Evolutionary conservation across 2,113 vertebrate genomes (phyloP).

Genomic region (Sander lucioperca): DNA sequence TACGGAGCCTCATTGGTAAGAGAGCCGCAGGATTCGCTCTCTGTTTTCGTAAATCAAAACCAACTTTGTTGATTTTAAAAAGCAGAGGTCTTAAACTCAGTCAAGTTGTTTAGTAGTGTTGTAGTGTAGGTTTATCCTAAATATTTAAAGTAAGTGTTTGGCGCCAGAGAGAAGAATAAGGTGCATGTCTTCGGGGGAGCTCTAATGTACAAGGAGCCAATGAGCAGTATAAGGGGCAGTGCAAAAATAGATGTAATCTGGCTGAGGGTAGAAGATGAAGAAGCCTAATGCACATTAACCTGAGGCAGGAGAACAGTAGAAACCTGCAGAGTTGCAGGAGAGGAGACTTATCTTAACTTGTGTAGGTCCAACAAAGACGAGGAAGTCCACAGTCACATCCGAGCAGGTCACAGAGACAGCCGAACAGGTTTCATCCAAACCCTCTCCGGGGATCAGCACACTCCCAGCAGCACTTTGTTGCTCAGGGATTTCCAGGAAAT

Average conservation of each 20-base stretch:
- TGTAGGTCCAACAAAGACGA: background rate
- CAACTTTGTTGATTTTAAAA: background rate
- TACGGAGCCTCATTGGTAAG: constrained; percentile 86
- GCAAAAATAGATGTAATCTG: background rate
- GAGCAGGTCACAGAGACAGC: background rate
- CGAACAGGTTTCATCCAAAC: background rate
- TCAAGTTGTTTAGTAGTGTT: background rate
- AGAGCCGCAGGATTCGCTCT: background rate
- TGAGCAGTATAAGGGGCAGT: background rate
- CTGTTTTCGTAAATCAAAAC: background rate
- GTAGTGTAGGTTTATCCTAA: background rate
- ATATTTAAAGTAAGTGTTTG: background rate
- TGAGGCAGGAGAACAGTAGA: background rate
- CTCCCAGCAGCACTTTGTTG: background rate
- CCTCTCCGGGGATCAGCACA: background rate
- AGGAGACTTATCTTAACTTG: background rate
- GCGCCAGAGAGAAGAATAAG: too few relatives aligned
- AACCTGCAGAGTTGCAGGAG: background rate
- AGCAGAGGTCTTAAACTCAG: background rate
- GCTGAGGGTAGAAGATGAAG: background rate
- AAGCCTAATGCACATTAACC: background rate
- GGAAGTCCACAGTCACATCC: background rate
- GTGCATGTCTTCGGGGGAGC: background rate
- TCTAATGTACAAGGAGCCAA: background rate
- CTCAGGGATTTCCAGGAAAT: background rate